Percentiles rank a stretch among this genome's conserved stretches.
phyloP scores from a whole-genome alignment of 2,113 vertebrate species.

The Silurus asotus region DNA sequence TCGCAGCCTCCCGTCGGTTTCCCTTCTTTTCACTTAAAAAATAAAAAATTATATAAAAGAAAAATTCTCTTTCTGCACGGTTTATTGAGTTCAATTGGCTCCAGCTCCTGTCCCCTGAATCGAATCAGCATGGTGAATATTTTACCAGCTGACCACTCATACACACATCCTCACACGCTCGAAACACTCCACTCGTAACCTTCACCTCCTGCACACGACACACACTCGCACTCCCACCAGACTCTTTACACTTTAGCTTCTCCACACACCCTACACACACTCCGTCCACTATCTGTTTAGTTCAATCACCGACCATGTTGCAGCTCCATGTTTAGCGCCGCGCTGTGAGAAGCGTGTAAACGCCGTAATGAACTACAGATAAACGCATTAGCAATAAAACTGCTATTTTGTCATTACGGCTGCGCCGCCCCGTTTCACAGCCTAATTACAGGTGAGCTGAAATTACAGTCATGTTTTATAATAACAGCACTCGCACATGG shows the following conservation, averaged over 20 bases:
- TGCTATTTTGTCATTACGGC: constrained; percentile 33
- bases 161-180: not conserved
- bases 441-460: constrained; percentile 38
- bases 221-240: not conserved
- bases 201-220: not conserved
- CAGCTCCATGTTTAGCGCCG: not conserved
- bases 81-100: too few relatives aligned
- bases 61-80: too few relatives aligned
- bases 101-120: not conserved
- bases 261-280: constrained; percentile 44
- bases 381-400: constrained; percentile 31
- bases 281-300: not conserved
- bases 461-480: constrained; percentile 42
- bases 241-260: not conserved
- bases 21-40: too few relatives aligned
- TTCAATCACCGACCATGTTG: not conserved
- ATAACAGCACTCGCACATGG: constrained; percentile 16
- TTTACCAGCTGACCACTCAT: not conserved
- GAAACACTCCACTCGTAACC: not conserved
- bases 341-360: not conserved
- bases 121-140: not conserved
- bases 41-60: too few relatives aligned
- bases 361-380: not conserved
- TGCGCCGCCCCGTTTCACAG: constrained; percentile 10
- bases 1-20: too few relatives aligned